phyloP scores from a whole-genome alignment of 92 coral and sea anemone genomes.

The Zoanthus sansibaricus region DNA sequence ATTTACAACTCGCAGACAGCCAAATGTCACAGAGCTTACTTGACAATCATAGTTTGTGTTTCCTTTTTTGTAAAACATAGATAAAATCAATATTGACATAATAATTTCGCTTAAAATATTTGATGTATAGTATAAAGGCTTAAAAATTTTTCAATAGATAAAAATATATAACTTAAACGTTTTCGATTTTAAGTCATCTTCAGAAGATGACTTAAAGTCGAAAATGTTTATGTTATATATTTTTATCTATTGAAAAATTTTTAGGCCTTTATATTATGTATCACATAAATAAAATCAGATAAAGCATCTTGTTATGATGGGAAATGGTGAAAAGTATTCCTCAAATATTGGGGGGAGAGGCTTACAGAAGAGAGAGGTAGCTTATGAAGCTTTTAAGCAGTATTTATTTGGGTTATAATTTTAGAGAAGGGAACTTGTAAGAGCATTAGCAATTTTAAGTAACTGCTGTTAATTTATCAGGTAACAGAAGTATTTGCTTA shows the following conservation, averaged over 20 bases:
- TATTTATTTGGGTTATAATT: neutral
- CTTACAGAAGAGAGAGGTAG: conserved; percentile 3
- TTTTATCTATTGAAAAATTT: too few relatives aligned
- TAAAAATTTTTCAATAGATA: too few relatives aligned
- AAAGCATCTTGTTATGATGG: neutral
- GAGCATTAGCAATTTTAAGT: conserved; percentile 1
- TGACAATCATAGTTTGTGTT: conserved; percentile 4
- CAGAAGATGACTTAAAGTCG: too few relatives aligned
- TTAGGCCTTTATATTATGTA: too few relatives aligned
- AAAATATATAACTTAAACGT: too few relatives aligned
- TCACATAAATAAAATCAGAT: conserved; percentile 1
- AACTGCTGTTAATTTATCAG: conserved; percentile 6
- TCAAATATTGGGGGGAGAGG: neutral
- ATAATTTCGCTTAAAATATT: too few relatives aligned
- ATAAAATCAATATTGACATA: too few relatives aligned
- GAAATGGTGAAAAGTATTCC: conserved; percentile 11
- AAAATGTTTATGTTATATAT: too few relatives aligned
- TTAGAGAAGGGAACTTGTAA: neutral
- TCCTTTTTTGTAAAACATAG: conserved; percentile 1
- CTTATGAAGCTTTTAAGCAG: conserved; percentile 6
- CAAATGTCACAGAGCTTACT: conserved; percentile 2
- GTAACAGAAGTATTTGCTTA: neutral
- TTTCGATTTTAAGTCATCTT: too few relatives aligned
- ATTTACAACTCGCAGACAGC: conserved; percentile 6
- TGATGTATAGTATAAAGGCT: too few relatives aligned